These are phyloP conservation scores for Apis dorsata DNA, from an alignment of 1,140 invertebrate genomes.

Conservation along the genomic window DNA sequence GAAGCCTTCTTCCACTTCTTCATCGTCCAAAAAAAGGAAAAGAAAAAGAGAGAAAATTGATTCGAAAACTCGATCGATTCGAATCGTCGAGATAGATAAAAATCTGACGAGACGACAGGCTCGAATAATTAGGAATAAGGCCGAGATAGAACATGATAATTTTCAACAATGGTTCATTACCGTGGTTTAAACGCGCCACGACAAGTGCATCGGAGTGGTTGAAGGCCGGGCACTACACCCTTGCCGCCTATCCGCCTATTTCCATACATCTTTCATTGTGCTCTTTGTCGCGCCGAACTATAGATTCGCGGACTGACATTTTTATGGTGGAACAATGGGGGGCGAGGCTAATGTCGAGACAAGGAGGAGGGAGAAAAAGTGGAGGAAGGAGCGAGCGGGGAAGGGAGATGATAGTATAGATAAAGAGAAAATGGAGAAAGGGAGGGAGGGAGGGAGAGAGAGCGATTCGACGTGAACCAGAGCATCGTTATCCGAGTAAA, in stretches of 20 bases:
- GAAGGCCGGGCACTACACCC: slow-evolving; percentile 13
- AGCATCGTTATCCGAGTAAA: slow-evolving; percentile 77
- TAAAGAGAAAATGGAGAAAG: slow-evolving; percentile 45
- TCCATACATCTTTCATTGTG: slow-evolving; percentile 78
- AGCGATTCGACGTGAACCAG: slow-evolving; percentile 68
- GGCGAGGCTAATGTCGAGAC: slow-evolving; percentile 51
- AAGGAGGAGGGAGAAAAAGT: slow-evolving; percentile 22
- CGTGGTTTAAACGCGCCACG: slow-evolving; percentile 75
- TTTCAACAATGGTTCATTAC: slow-evolving; percentile 77
- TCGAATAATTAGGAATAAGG: too few relatives aligned
- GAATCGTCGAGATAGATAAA: not conserved
- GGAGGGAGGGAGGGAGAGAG: slow-evolving; percentile 42
- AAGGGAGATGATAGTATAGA: slow-evolving; percentile 32
- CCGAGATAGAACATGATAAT: slow-evolving; percentile 76
- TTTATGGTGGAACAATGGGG: slow-evolving; percentile 77
- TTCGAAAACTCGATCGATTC: slow-evolving; percentile 27
- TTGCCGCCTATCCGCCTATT: slow-evolving; percentile 74
- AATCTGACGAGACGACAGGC: too few relatives aligned
- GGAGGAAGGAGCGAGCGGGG: slow-evolving; percentile 36
- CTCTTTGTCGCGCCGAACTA: slow-evolving; percentile 77
- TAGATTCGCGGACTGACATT: slow-evolving; percentile 78
- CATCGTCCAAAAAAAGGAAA: too few relatives aligned
- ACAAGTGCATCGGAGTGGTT: slow-evolving; percentile 77
- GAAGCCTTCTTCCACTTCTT: too few relatives aligned
- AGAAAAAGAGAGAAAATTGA: too few relatives aligned